phyloP scores from a whole-genome alignment of 2,113 vertebrate species.

The Thamnaconus septentrionalis region DNA sequence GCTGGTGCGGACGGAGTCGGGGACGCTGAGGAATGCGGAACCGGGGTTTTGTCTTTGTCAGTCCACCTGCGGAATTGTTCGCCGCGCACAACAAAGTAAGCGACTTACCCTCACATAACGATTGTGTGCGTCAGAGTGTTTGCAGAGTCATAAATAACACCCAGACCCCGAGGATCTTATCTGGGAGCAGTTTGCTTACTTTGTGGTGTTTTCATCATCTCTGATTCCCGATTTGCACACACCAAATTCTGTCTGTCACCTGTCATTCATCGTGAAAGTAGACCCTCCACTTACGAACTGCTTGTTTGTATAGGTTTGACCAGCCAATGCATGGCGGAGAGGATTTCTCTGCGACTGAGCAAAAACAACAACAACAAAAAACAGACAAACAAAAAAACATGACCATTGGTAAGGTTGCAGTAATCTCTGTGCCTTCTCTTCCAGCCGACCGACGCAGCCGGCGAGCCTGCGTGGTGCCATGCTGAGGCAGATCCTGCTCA shows the following conservation, averaged over 20 bases:
- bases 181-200: no score
- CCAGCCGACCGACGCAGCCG: constrained; percentile 46
- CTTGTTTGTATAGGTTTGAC: no score
- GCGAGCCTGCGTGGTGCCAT: constrained; percentile 59
- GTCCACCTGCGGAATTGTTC: constrained; percentile 64
- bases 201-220: no score
- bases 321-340: no score
- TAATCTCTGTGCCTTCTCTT: constrained; percentile 31
- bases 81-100: constrained; percentile 66
- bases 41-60: constrained; percentile 42
- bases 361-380: no score
- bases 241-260: no score
- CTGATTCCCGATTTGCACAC: no score
- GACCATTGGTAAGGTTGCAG: neutral
- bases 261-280: no score
- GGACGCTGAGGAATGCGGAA: constrained; percentile 71
- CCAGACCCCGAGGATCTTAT: no score
- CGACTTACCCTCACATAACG: neutral
- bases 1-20: constrained; percentile 32
- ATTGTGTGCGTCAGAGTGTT: neutral
- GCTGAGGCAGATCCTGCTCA: constrained; percentile 85
- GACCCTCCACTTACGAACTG: no score
- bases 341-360: neutral
- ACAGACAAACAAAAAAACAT: neutral
- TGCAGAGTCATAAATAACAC: neutral